A percentile compares a stretch with the other conserved stretches of the same genome.
Evolutionary conservation across 1,140 invertebrate genomes (phyloP).

Genomic region (Lepidurus packardi): DNA sequence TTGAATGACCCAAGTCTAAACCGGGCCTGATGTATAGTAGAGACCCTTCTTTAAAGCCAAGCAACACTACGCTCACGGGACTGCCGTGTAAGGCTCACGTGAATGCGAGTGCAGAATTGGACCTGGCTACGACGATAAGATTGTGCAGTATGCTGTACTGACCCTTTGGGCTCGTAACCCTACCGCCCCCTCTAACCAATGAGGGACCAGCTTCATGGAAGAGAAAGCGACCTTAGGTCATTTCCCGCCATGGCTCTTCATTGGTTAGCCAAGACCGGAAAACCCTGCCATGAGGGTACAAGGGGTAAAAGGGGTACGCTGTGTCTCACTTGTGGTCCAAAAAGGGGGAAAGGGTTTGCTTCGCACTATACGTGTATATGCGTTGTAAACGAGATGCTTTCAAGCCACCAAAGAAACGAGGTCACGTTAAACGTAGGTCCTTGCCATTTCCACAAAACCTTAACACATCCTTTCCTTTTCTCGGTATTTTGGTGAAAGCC

Average conservation of each 20-base stretch:
- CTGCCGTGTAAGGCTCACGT: background rate
- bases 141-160: constrained; percentile 17
- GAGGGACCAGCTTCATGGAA: background rate
- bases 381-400: background rate
- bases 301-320: background rate
- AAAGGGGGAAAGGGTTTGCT: constrained; percentile 8
- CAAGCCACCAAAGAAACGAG: constrained; percentile 1
- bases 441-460: constrained; percentile 22
- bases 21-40: background rate
- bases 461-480: constrained; percentile 16
- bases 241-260: constrained; percentile 15
- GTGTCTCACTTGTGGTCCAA: background rate
- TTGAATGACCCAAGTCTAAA: constrained; percentile 16
- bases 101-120: background rate
- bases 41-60: background rate
- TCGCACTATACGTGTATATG: background rate
- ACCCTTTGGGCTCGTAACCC: constrained; percentile 13
- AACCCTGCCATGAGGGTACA: constrained; percentile 12
- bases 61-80: background rate
- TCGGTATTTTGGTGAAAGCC: background rate
- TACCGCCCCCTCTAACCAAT: background rate
- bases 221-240: constrained; percentile 21
- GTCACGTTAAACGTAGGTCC: constrained; percentile 3
- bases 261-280: constrained; percentile 21
- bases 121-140: background rate